Percentiles rank a stretch among this genome's conserved stretches.
Conservation (phyloP, 2,888 invertebrate species). For the Brachyopa scutellaris region DNA sequence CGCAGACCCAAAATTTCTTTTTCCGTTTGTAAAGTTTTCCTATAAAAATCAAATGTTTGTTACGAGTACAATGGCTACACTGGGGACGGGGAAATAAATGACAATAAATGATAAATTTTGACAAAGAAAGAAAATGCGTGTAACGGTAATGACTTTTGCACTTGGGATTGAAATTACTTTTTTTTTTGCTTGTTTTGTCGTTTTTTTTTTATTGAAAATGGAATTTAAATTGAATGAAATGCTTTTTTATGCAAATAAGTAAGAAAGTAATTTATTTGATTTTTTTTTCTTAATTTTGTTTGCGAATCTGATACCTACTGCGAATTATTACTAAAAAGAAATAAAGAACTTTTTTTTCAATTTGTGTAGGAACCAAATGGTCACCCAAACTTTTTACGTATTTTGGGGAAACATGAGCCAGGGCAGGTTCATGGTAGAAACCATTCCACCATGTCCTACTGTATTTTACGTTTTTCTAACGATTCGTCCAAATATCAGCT, state of each 20-base stretch:
- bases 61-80: constrained; percentile 6
- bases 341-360: too few species aligned
- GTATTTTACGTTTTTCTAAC: too few species aligned
- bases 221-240: not conserved
- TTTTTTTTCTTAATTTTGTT: not conserved
- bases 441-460: too few species aligned
- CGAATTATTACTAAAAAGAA: too few species aligned
- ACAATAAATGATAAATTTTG: constrained; percentile 43
- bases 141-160: constrained; percentile 35
- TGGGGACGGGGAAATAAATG: constrained; percentile 22
- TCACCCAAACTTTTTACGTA: too few species aligned
- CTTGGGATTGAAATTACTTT: constrained; percentile 12
- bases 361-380: too few species aligned
- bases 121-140: constrained; percentile 38
- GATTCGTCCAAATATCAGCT: too few species aligned
- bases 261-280: constrained; percentile 1
- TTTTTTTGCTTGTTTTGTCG: not conserved
- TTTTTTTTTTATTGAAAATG: not conserved
- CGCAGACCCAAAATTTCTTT: constrained; percentile 10
- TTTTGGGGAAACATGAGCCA: too few species aligned
- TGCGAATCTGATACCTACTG: too few species aligned
- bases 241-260: constrained; percentile 26
- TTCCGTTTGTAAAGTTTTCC: constrained; percentile 36
- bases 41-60: constrained; percentile 48
- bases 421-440: too few species aligned